Conservation (phyloP, 2,888 invertebrate genomes). For the Drosophila lacicola region DNA sequence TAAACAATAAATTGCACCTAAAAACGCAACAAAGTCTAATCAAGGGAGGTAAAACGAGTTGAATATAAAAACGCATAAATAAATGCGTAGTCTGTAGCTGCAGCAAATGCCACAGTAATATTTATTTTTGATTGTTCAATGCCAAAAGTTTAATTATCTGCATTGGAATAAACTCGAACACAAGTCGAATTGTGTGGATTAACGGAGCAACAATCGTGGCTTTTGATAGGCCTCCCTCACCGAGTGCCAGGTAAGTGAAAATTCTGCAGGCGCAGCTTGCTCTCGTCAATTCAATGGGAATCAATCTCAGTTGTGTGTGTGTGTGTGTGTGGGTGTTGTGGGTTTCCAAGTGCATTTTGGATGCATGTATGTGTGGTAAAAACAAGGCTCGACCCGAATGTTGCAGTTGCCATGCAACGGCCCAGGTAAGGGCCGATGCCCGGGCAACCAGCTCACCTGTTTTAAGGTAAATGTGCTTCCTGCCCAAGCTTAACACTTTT, state of each 20-base stretch:
- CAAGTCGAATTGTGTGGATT: conserved; percentile 29
- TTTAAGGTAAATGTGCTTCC: background rate
- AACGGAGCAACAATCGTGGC: conserved; percentile 34
- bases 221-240: conserved; percentile 34
- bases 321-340: conserved; percentile 24
- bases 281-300: background rate
- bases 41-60: background rate
- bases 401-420: conserved; percentile 13
- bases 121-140: conserved; percentile 1
- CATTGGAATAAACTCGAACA: conserved; percentile 62
- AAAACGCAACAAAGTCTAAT: background rate
- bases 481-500: too few species aligned
- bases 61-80: background rate
- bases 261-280: conserved; percentile 1
- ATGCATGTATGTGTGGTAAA: conserved; percentile 9
- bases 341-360: conserved; percentile 7
- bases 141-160: conserved; percentile 32
- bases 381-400: conserved; percentile 17
- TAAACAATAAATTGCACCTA: background rate
- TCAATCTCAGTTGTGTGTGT: background rate
- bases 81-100: conserved; percentile 21
- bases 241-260: conserved; percentile 56
- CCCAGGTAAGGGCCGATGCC: conserved; percentile 12
- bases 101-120: background rate
- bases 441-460: conserved; percentile 44